Evolutionary conservation across 2,113 vertebrate species (phyloP).

Genomic region (Plecotus auritus): DNA sequence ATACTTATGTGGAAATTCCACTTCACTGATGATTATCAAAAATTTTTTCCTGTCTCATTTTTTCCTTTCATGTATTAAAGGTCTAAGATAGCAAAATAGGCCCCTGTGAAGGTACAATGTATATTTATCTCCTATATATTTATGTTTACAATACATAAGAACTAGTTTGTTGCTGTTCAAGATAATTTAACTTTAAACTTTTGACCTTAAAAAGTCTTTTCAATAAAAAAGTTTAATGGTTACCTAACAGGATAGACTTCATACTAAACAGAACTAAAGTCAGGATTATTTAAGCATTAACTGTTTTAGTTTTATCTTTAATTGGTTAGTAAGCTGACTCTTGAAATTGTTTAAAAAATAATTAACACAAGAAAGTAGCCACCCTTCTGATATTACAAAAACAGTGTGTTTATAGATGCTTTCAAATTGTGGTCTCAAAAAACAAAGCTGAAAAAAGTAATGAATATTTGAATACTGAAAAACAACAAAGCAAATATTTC

Average conservation of each 20-base stretch:
- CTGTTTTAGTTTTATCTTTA: conserved; percentile 21
- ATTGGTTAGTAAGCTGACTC: conserved; percentile 7
- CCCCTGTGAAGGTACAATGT: not conserved
- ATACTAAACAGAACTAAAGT: conserved; percentile 4
- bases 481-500: conserved; percentile 35
- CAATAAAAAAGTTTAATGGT: conserved; percentile 59
- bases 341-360: conserved; percentile 38
- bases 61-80: not conserved
- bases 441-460: conserved; percentile 35
- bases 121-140: conserved; percentile 23
- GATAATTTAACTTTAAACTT: conserved; percentile 57
- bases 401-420: not conserved
- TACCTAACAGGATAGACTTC: conserved; percentile 28
- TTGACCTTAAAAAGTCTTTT: conserved; percentile 63
- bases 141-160: conserved; percentile 37
- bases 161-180: conserved; percentile 46
- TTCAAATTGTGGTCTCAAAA: not conserved
- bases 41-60: not conserved
- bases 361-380: not conserved
- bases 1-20: not conserved
- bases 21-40: not conserved
- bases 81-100: not conserved
- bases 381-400: not conserved
- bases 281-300: conserved; percentile 40
- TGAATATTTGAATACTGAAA: not conserved